Conservation (phyloP, 2,888 invertebrate species). For the Chaetogeoica ovagalla region DNA sequence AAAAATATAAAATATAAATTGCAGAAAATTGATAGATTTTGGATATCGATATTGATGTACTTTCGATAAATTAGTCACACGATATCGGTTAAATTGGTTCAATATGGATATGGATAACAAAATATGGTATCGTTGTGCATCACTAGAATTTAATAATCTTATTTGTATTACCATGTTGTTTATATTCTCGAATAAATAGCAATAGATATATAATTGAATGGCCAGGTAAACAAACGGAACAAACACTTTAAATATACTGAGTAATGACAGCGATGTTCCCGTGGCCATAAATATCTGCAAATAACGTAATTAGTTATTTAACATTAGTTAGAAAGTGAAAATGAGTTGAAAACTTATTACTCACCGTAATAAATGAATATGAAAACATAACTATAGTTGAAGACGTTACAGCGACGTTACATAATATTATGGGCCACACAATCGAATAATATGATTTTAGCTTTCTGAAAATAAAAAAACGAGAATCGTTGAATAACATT, state of each 20-base stretch:
- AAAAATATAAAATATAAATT: too few species aligned
- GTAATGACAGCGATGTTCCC: not conserved
- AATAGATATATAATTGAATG: not conserved
- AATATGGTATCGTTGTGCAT: too few species aligned
- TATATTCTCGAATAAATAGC: not conserved
- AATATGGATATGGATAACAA: too few species aligned
- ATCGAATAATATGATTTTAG: not conserved
- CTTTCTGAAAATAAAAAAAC: not conserved
- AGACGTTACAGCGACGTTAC: not conserved
- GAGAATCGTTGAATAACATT: not conserved
- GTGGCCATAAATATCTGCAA: not conserved
- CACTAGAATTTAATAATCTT: not conserved
- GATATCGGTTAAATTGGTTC: too few species aligned
- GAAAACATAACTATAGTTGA: not conserved
- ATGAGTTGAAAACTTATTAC: not conserved
- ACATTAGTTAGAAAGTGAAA: not conserved
- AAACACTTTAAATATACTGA: not conserved
- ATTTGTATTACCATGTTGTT: not conserved
- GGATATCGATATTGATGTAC: too few species aligned
- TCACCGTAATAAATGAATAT: not conserved
- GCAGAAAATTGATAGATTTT: too few species aligned
- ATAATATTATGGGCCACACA: not conserved
- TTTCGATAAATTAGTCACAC: too few species aligned
- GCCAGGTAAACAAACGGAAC: not conserved
- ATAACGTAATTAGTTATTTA: not conserved